Base-by-base conservation (phyloP, 2,113 vertebrate genomes). In the Tenrec ecaudatus region DNA sequence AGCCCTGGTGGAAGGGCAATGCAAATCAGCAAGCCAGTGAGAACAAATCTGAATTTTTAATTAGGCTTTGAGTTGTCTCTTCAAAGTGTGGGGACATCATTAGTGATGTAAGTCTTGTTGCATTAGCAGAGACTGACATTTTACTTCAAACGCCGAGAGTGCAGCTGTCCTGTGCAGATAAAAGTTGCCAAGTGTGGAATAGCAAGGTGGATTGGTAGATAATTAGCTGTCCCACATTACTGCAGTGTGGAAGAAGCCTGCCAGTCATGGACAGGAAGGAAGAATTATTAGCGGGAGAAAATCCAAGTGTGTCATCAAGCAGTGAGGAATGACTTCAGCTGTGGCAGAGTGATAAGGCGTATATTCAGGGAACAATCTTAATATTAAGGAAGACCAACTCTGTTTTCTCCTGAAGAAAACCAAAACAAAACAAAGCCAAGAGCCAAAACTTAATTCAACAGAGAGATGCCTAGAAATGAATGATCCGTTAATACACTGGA, bases 21-120 rank as follows among this genome's bases (percentile, higher is more conserved):
- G 95, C 86, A 96, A 97, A 96, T 78, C 60, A 17, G 93, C 86
- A 80, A 23, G 38, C 19, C 62, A 43, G 88, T 96, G 97, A 98
- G 97, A 96, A 82, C 78, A 36, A 98, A 98, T 98, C 97, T 98
- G 98, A 98, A 98, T 99, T 98, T 98, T 98, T 98, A 98, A 99
- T 98, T 97, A 96, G 95, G 97, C 98, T 98, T 98, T 98, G 98
- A 98, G 98, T 96, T 81, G 80, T 93, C 96, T 95, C 98, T 98
- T 99, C 98, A 98, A 98, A 99, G 98, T 93, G 14, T 78, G 3
- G 62, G 97, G 95, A 93, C 98, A 96, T 98, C 96, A 97, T 98
- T 89, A 97, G 98, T 57, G 97, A 91, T 97, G 97, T 97, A 95
- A 96, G 97, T 92, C 97, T 91, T 94, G 95, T 94, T 95, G 98